phyloP scores from a whole-genome alignment of 1,140 invertebrate genomes.

The Aphis craccivora region DNA sequence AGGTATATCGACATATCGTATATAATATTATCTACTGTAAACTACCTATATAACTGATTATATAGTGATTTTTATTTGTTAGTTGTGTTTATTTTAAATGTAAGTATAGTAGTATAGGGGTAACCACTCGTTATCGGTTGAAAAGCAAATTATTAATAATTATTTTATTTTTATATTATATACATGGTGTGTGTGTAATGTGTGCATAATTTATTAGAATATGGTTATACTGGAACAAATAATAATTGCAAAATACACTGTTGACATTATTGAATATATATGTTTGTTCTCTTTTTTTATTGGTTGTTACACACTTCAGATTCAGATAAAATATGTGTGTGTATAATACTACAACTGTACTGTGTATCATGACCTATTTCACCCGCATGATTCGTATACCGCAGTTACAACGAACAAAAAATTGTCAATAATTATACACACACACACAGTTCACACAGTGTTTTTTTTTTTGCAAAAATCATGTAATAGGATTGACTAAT shows the following conservation, averaged over 20 bases:
- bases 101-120: no score
- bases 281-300: not conserved
- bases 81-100: not conserved
- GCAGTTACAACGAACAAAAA: not conserved
- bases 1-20: no score
- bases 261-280: not conserved
- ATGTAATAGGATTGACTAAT: no score
- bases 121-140: not conserved
- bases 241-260: not conserved
- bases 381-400: not conserved
- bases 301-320: not conserved
- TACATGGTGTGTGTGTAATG: not conserved
- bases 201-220: not conserved
- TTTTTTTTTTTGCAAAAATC: no score
- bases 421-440: no score
- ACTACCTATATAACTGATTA: not conserved
- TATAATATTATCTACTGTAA: not conserved
- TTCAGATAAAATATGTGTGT: not conserved
- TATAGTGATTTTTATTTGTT: not conserved
- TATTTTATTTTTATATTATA: not conserved
- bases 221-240: not conserved
- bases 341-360: no score
- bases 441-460: no score
- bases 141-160: not conserved
- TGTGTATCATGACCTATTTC: not conserved